Evolutionary conservation across 92 coral and sea anemone species (phyloP).

Genomic region (Metridium senile): DNA sequence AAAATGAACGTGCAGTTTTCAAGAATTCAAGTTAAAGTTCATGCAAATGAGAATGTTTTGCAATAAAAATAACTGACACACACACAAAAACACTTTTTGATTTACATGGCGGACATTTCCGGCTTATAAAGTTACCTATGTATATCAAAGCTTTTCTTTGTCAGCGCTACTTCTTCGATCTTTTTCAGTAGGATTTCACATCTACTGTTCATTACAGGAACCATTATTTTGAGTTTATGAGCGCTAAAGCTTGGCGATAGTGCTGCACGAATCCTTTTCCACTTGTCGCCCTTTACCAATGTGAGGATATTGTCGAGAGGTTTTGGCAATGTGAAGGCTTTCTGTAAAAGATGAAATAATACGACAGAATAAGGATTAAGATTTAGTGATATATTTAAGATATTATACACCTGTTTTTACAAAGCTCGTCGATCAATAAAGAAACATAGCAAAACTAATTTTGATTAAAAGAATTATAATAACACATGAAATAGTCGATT

Average conservation of each 20-base stretch:
- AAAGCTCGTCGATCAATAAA: too few species aligned
- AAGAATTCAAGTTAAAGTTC: too few species aligned
- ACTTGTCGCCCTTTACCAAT: constrained; percentile 41
- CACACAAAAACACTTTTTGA: not conserved
- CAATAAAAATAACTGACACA: too few species aligned
- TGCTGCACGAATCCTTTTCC: constrained; percentile 56
- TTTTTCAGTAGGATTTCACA: constrained; percentile 44
- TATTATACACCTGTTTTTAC: too few species aligned
- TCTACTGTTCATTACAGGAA: constrained; percentile 49
- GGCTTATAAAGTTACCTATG: constrained; percentile 13
- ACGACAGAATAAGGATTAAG: not conserved
- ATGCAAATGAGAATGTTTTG: too few species aligned
- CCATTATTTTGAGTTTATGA: constrained; percentile 54
- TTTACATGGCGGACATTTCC: too few species aligned
- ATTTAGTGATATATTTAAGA: too few species aligned
- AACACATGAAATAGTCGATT: too few species aligned
- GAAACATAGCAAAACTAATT: too few species aligned
- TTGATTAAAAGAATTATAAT: too few species aligned
- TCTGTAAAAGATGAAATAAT: not conserved
- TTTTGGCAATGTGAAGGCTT: constrained; percentile 40
- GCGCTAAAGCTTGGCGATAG: constrained; percentile 67
- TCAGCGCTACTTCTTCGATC: constrained; percentile 36
- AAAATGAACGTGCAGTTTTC: too few species aligned
- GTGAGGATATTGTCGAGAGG: constrained; percentile 46
- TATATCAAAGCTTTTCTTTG: constrained; percentile 38